phyloP scores from a whole-genome alignment of 2,797 vertebrate genomes.

The Cyprinodon diabolis region DNA sequence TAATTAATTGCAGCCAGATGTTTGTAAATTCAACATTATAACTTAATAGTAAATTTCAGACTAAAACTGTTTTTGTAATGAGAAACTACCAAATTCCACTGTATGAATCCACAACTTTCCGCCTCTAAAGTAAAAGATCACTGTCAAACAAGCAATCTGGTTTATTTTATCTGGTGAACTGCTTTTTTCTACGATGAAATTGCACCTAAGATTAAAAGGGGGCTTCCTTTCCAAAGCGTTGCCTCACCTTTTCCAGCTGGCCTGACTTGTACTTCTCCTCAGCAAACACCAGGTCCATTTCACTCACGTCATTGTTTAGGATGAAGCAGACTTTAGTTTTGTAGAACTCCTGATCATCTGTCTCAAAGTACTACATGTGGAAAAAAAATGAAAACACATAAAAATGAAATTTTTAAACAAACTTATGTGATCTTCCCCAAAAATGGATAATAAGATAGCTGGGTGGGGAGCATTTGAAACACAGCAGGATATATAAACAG shows the following conservation, averaged over 20 bases:
- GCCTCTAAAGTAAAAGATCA: constrained; percentile 14
- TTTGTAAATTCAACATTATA: neutral
- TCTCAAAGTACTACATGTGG: constrained; percentile 92
- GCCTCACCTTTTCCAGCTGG: constrained; percentile 96
- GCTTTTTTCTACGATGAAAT: constrained; percentile 51
- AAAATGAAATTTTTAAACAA: constrained; percentile 55
- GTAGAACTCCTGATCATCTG: constrained; percentile 98
- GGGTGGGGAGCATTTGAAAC: constrained; percentile 50
- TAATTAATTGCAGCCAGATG: neutral
- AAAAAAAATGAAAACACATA: constrained; percentile 54
- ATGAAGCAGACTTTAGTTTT: constrained; percentile 99
- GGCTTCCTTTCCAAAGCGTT: constrained; percentile 46
- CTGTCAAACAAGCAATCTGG: constrained; percentile 63
- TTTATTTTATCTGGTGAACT: constrained; percentile 65
- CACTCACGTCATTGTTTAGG: constrained; percentile 97
- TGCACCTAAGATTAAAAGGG: constrained; percentile 45
- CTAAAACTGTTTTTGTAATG: neutral
- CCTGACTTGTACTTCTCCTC: constrained; percentile 98
- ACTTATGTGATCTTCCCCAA: constrained; percentile 49
- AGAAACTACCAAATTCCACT: constrained; percentile 16
- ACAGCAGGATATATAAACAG: constrained; percentile 48
- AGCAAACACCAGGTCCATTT: constrained; percentile 98
- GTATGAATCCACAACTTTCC: constrained; percentile 42
- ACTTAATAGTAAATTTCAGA: neutral
- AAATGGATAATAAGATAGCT: constrained; percentile 39